Evolutionary conservation across 1,140 invertebrate species (phyloP), one percentile per base, ranked within the genome.

Genomic region (Pseudomyrmex cubaensis): DNA sequence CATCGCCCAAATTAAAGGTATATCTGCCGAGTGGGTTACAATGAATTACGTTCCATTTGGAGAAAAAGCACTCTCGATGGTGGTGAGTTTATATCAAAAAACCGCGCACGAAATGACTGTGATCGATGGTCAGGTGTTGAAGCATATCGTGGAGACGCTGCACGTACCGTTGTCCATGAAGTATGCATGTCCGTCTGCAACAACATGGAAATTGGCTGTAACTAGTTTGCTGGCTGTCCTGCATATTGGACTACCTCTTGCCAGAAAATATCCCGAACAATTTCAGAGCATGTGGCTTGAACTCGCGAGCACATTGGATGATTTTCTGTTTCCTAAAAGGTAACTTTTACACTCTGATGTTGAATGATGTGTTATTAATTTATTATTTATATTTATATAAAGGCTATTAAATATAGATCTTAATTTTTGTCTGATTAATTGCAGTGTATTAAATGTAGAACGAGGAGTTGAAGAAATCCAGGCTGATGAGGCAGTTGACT

Each of bases 41-140:
- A 97, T 97, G 96, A 98, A 98, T 93, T 98, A 97, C 92, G 97
- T 98, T 87, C 97, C 97, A 62, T 98, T 98, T 94, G 97, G 98
- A 85, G 97, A 98, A 91, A 97, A 97, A 92, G 96, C 97, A 13
- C 94, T 99, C 25, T 96, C 96, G 22, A 97, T 98, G 95, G 96
- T 97, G 57, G 97, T 98, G 1, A 96, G 95, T 90, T 93, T 99
- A 50, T 99, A 99, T 94, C 96, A 97, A 90, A 96, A 96, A 90
- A 98, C 97, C 25, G 97, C 97, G 7, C 95, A 95, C 20, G 96
- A 97, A 92, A 93, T 95, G 72, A 94, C 96, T 83, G 97, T 98
- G 9, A 97, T 98, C 67, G 95, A 98, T 88, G 96, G 96, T 61
- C 95, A 96, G 86, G 96, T 98, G 57, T 91, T 98, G 54, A 96